Evolutionary conservation across 2,888 invertebrate species (phyloP), one percentile per base, ranked within the genome.

Genomic region (Blastobasis lacticolella): DNA sequence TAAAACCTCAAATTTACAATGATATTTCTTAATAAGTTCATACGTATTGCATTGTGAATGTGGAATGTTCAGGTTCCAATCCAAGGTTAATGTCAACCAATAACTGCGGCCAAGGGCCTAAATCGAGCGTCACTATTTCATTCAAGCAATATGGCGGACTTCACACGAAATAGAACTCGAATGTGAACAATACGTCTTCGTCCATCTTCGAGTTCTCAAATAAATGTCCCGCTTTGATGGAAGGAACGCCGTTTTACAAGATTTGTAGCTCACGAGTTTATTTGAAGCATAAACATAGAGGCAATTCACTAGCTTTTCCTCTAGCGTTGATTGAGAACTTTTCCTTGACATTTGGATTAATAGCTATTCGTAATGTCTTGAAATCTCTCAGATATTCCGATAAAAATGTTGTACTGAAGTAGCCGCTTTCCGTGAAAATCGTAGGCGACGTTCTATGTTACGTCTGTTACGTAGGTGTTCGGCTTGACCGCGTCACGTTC

Each of bases 151-250:
- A 66, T 64, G 64, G 67, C 62, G 51, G 57, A 58, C 60, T 64
- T 64, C 63, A 62, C 53, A 56, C 58, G 54, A 56, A 58, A 57
- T 49, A 53, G 45, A 56, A 67, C 63, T 69, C 57, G 57, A 61
- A 61, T 54, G 60, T 57, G 57, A 49, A 55, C 56, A 48, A 69
- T 75, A 73, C 74, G 73, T 74, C 72, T 68, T 56, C 53, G 53
- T 70, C 60, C 55, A 68, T 72, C 66, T 64, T 61, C 62, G 56
- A 59, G 54, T 63, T 57, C 51, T 57, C 65, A 61, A 67, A 72
- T 73, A 73, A 71, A 68, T 63, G 69, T 69, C 71, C 56, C 50
- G 37, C 50, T 61, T 61, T 64, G 52, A 62, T 58, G 54, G 48
- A 6, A 37, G 23, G 10, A 4, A 57, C 49, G 57, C 46, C 60